phyloP scores from a whole-genome alignment of 2,113 vertebrate species.

The Polypterus bichir region DNA sequence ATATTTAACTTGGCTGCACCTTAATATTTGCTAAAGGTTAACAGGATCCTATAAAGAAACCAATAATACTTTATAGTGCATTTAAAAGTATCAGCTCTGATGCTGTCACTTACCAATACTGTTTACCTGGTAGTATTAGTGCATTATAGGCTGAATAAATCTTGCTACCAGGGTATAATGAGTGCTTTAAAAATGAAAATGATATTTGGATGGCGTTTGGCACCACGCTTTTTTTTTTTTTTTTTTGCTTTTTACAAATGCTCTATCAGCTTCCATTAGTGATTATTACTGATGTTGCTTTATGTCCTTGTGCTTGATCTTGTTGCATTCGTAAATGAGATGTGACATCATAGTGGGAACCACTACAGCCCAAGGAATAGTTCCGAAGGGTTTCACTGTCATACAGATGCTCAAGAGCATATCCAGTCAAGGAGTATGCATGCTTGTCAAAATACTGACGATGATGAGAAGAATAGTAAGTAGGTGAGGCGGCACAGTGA shows the following conservation, averaged over 20 bases:
- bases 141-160: slow-evolving; percentile 41
- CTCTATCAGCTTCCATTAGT: slow-evolving; percentile 84
- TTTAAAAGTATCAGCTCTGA: slow-evolving; percentile 17
- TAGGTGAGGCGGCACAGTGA: slow-evolving; percentile 60
- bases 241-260: slow-evolving; percentile 27
- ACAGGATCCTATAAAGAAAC: slow-evolving; percentile 10
- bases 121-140: slow-evolving; percentile 37
- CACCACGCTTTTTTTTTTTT: slow-evolving; percentile 22
- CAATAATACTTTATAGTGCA: slow-evolving; percentile 9
- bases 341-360: slow-evolving; percentile 76
- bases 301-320: slow-evolving; percentile 76
- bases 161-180: slow-evolving; percentile 34
- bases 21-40: slow-evolving; percentile 7
- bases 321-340: slow-evolving; percentile 81
- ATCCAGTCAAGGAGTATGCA: slow-evolving; percentile 79
- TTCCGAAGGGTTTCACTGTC: slow-evolving; percentile 77
- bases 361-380: slow-evolving; percentile 74
- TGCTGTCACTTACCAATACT: slow-evolving; percentile 22
- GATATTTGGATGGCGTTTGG: slow-evolving; percentile 34
- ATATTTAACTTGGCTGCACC: slow-evolving; percentile 10
- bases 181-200: slow-evolving; percentile 37
- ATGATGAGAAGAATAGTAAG: slow-evolving; percentile 62
- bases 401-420: slow-evolving; percentile 85
- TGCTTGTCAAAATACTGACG: slow-evolving; percentile 87
- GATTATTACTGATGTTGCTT: slow-evolving; percentile 93